Evolutionary conservation across 2,888 invertebrate genomes (phyloP), one percentile per base, ranked within the genome.

Genomic region (Willowsia nigromaculata): DNA sequence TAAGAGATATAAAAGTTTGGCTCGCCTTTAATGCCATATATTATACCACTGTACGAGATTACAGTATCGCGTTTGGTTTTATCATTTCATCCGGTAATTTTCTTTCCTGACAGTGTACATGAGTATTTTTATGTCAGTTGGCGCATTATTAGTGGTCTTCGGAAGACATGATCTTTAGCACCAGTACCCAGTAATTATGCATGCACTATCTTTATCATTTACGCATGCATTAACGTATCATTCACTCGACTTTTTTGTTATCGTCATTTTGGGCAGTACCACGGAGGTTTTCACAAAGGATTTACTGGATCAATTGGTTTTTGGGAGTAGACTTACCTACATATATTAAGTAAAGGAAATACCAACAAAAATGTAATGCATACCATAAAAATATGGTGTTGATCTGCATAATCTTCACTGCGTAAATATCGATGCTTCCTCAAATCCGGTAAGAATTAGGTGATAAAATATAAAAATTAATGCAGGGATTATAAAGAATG

Each of bases 11-110:
- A n/a, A n/a, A n/a, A n/a, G n/a, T n/a, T n/a, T n/a, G n/a, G n/a
- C n/a, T n/a, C n/a, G n/a, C n/a, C 22, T 74, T 43, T 74, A 43
- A 74, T 43, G 43, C 40, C 2, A n/a, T n/a, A 25, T 43, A 22
- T 43, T 18, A 43, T 74, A 43, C 13, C 68, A 37, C 9, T 65
- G 65, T 43, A 11, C 9, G 27, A 76, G 30, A 50, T 50, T 76
- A 76, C 30, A 47, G 50, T 25, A 18, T 40, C 22, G 40, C 30
- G 27, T 74, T n/a, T n/a, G n/a, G n/a, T n/a, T n/a, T n/a, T 74
- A 74, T 76, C 76, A 76, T 76, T 76, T n/a, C n/a, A 30, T 50
- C n/a, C 30, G 71, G 47, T 50, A 50, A 76, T 76, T 50, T 76
- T 15, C 47, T 43, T 40, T 43, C n/a, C 30, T 76, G 76, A 76